These are phyloP conservation scores for Plumapathes pennacea DNA, from an alignment of 92 coral and sea anemone species.

Conservation along the genomic window DNA sequence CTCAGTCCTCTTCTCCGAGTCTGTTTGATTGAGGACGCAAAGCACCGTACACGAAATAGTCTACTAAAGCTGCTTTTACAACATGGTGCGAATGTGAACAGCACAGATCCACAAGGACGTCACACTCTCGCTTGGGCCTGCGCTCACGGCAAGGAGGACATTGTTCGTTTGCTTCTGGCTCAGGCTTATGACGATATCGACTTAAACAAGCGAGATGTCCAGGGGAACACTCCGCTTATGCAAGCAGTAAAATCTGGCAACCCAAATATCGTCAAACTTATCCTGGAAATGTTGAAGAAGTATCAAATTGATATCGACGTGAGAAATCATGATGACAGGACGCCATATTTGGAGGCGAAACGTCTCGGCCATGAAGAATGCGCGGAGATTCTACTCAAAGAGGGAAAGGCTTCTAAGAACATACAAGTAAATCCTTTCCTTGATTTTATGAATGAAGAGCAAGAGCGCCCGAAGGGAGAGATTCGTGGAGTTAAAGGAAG, in stretches of 20 bases:
- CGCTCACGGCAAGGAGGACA: constrained; percentile 59
- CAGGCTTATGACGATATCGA: constrained; percentile 73
- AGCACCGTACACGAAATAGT: constrained; percentile 71
- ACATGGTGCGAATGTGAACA: constrained; percentile 86
- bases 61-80: constrained; percentile 74
- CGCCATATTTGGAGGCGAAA: constrained; percentile 94
- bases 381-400: constrained; percentile 58
- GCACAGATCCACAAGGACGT: constrained; percentile 69
- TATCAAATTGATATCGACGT: constrained; percentile 81
- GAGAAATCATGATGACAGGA: constrained; percentile 78
- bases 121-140: constrained; percentile 83
- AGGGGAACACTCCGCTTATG: constrained; percentile 87
- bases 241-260: constrained; percentile 80
- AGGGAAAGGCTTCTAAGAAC: constrained; percentile 74
- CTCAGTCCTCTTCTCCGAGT: constrained; percentile 86
- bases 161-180: constrained; percentile 69
- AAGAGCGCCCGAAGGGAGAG: constrained; percentile 25
- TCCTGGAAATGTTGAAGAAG: constrained; percentile 70
- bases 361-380: constrained; percentile 69
- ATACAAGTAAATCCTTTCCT: constrained; percentile 92
- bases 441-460: constrained; percentile 61
- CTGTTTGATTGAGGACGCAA: constrained; percentile 66
- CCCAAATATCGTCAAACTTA: constrained; percentile 55
- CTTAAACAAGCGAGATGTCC: constrained; percentile 62
- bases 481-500: constrained; percentile 31